Percentiles rank a stretch among this genome's conserved stretches.
Conservation (phyloP, 2,888 invertebrate species). For the Salticus scenicus region DNA sequence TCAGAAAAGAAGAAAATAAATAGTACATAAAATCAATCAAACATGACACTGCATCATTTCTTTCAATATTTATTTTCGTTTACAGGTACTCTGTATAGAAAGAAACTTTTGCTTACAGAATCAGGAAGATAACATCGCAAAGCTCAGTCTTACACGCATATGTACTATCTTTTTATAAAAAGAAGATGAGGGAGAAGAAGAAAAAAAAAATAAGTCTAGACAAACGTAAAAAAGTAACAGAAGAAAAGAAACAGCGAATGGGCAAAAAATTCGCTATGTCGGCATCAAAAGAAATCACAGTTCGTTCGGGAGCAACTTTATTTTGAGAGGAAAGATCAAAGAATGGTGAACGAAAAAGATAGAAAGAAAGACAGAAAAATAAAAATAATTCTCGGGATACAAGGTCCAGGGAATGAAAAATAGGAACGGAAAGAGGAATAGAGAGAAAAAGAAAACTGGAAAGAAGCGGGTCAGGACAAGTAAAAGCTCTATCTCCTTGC, state of each 20-base stretch:
- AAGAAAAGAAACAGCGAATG: constrained; percentile 34
- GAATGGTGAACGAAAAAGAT: constrained; percentile 51
- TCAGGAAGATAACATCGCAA: background rate
- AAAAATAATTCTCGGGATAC: constrained; percentile 23
- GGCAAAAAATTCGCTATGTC: constrained; percentile 32
- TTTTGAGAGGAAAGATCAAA: constrained; percentile 70
- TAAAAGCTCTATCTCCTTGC: constrained; percentile 66
- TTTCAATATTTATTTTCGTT: too few relatives aligned
- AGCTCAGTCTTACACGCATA: background rate
- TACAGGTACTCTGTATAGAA: background rate
- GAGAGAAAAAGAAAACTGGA: constrained; percentile 12
- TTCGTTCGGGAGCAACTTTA: constrained; percentile 66
- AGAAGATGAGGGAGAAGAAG: background rate
- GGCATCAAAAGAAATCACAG: constrained; percentile 71
- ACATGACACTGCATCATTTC: too few relatives aligned
- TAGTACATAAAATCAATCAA: too few relatives aligned
- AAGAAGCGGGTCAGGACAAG: constrained; percentile 65
- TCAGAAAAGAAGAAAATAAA: too few relatives aligned
- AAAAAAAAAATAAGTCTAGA: background rate
- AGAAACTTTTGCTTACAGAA: background rate
- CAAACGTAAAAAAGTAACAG: constrained; percentile 37
- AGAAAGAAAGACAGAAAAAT: constrained; percentile 50
- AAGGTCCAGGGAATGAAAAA: constrained; percentile 32
- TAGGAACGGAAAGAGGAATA: constrained; percentile 9
- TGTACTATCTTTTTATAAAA: background rate